Conservation (phyloP, 2,888 invertebrate species). For the Drosophila tanythrix region DNA sequence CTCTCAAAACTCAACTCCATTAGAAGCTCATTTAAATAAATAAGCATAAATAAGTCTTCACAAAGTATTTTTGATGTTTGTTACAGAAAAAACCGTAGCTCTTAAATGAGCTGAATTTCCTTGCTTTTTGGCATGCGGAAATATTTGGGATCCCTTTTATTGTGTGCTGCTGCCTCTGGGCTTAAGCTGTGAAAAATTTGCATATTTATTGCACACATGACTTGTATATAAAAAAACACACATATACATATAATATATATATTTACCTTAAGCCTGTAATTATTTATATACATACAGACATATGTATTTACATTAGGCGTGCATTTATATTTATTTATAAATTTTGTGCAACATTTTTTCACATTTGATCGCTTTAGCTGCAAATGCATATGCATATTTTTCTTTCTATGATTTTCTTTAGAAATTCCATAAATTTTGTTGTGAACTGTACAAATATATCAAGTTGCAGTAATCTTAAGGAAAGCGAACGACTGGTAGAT, state of each 20-base stretch:
- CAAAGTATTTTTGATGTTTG: background rate
- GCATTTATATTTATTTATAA: background rate
- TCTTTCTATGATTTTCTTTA: slow-evolving; percentile 2
- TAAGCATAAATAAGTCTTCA: slow-evolving; percentile 45
- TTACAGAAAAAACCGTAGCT: slow-evolving; percentile 1
- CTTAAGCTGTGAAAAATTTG: background rate
- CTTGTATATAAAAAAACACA: too few relatives aligned
- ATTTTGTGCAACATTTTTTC: background rate
- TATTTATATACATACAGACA: background rate
- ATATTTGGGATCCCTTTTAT: background rate
- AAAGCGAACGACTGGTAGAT: background rate
- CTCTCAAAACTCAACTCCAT: slow-evolving; percentile 30
- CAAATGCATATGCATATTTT: background rate
- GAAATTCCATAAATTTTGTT: slow-evolving; percentile 17
- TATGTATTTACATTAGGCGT: background rate
- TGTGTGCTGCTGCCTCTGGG: background rate
- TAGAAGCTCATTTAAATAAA: slow-evolving; percentile 37
- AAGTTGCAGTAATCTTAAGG: background rate
- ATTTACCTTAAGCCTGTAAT: background rate
- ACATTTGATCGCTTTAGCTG: background rate
- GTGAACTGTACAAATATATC: background rate
- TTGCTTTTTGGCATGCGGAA: background rate
- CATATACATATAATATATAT: background rate
- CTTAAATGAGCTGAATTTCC: background rate
- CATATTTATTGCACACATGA: background rate